These are phyloP conservation scores for Fukomys damarensis DNA, from an alignment of 2,113 vertebrate species.

Conservation along the genomic window DNA sequence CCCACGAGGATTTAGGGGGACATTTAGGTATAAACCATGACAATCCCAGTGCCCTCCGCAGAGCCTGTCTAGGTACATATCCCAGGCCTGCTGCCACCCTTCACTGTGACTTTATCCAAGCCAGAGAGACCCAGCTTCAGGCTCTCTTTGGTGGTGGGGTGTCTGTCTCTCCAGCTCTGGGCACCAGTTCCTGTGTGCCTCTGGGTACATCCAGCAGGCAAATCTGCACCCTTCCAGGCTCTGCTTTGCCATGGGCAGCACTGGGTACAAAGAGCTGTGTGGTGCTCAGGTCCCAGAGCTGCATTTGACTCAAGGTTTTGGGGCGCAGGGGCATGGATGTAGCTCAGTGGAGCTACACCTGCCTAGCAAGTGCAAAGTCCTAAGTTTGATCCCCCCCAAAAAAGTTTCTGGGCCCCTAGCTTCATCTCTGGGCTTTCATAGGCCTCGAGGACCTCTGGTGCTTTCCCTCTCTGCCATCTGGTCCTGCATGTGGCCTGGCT, in stretches of 20 bases:
- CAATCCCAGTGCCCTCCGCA: neutral
- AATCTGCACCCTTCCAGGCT: neutral
- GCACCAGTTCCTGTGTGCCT: accelerated
- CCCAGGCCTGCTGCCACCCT: neutral
- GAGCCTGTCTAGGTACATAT: neutral
- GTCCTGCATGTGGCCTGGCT: neutral
- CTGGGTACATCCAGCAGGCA: too few relatives aligned
- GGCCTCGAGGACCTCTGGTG: neutral
- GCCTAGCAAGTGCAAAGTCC: too few relatives aligned
- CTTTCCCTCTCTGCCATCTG: neutral
- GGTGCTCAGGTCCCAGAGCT: neutral
- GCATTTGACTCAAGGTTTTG: neutral
- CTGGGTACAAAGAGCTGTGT: neutral
- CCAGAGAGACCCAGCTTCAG: neutral
- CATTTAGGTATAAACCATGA: neutral
- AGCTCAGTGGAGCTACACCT: too few relatives aligned
- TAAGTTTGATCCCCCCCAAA: too few relatives aligned
- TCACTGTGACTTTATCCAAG: neutral
- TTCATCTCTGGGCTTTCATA: neutral
- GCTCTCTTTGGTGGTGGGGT: neutral
- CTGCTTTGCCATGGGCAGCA: neutral
- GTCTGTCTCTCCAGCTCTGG: neutral
- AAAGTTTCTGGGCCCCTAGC: neutral
- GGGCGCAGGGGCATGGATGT: too few relatives aligned
- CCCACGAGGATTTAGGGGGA: neutral